Base-by-base conservation (phyloP, 2,113 vertebrate species). In the Eleginops maclovinus region DNA sequence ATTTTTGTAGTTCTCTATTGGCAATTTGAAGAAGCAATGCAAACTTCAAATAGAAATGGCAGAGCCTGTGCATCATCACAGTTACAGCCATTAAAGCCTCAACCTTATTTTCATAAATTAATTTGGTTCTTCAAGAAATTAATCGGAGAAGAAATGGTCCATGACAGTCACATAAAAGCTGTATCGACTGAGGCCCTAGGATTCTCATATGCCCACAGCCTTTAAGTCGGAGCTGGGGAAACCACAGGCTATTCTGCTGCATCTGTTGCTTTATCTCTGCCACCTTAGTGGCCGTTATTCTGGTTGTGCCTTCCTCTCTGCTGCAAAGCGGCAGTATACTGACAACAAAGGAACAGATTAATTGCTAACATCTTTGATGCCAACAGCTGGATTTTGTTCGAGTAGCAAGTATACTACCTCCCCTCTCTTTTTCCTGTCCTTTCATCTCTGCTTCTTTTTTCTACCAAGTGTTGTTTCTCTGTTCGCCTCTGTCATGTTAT, bases 261-360 rank as follows among this genome's bases (percentile, higher is more conserved):
- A 86, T 82, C 71, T 82, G 77, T 78, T 51, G 64, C 68, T 78
- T 83, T 61, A 53, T 71, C 74, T 82, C 17, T 16, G 60, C 47
- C 43, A 44, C 69, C 64, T 51, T 41, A 66, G 31, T 60, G 62
- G 63, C 63, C 0, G 3, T 49, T 59, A 60, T 55, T 83, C 82
- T 77, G 73, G 66, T 83, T 60, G 47, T 44, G 61, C 66, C 61
- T 28, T 76, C 14, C 14, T 72, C 54, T 76, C 40, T 68, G 46
- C n/a, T 67, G 36, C 64, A 77, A 77, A 75, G 66, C 21, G 1
- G 43, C 2, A 3, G 28, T 31, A 10, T 67, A 50, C 54, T 75
- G 67, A 16, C 11, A 75, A 76, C 70, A 81, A 71, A 84, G 59
- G 51, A 28, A 9, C 56, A 16, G 36, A 75, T 84, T 49, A 31